Evolutionary conservation across 2,113 vertebrate species (phyloP), one percentile per base, ranked within the genome.

Genomic region (Lophura nycthemera): DNA sequence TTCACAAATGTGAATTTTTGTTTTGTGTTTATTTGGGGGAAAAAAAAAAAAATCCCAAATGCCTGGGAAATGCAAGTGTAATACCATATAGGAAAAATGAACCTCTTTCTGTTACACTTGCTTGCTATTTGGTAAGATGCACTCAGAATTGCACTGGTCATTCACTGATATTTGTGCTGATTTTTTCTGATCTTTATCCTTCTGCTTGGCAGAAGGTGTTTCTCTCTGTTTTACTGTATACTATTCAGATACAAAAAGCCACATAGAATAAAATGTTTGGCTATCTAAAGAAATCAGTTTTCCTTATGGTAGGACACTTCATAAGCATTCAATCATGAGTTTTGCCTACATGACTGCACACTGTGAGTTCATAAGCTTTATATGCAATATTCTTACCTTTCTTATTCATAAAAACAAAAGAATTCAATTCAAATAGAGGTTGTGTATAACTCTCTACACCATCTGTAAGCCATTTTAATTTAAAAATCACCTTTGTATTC

Each of bases 401-500:
- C 71, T 78, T 75, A 36, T 36, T 61, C 70, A 83, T 45, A 83
- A 93, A 80, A n/a, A 36, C 34, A 18, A 12, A 86, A 83, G 42
- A 86, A 77, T 47, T 63, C 42, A 76, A 77, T 69, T 74, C 34
- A 52, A 86, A 50, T 36, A 29, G 18, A 52, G 30, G 59, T 69
- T 65, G 12, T 48, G 24, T 57, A 24, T 21, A 54, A 65, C n/a
- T 27, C 45, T 72, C 57, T 88, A 74, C 83, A 52, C 10, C 47
- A 90, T 13, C 40, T 89, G 29, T 42, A 82, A 79, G 22, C 42
- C 38, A 34, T 4, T 38, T 17, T 12, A 24, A 60, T 88, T 94
- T 89, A 54, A 82, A 89, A 93, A 52, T 66, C 67, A 83, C 56
- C 50, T 83, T 77, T 79, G 12, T 19, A 85, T 66, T 91, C n/a